Evolutionary conservation across 1,140 invertebrate species (phyloP).

Genomic region (Luehdorfia chinensis): DNA sequence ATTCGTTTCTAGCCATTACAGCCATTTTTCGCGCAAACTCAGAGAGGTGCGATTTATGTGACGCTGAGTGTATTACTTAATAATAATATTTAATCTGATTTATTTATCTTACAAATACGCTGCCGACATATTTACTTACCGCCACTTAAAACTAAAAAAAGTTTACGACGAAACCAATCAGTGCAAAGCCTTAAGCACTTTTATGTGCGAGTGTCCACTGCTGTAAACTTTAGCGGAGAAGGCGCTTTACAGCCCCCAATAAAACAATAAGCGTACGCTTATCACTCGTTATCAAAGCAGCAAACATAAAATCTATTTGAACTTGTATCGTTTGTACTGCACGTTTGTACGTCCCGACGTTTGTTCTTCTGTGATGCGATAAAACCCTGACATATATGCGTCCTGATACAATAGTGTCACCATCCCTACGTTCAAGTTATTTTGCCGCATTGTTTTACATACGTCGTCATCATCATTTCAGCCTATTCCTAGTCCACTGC

Average conservation of each 20-base stretch:
- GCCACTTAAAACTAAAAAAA: slow-evolving; percentile 2
- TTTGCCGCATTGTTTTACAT: no score
- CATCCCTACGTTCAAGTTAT: not conserved
- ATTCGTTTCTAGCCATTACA: no score
- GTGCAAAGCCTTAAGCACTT: slow-evolving; percentile 24
- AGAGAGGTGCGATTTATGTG: no score
- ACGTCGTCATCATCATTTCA: no score
- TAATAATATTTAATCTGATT: no score
- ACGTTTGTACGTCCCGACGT: slow-evolving; percentile 63
- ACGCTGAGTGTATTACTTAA: no score
- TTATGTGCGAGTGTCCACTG: slow-evolving; percentile 37
- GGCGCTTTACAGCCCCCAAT: slow-evolving; percentile 64
- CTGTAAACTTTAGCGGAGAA: slow-evolving; percentile 39
- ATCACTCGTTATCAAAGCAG: slow-evolving; percentile 67
- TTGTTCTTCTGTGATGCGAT: slow-evolving; percentile 54
- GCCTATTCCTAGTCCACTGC: no score
- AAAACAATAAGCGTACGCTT: slow-evolving; percentile 70
- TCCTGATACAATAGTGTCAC: slow-evolving; percentile 12
- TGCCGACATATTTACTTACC: not conserved
- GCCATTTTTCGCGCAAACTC: no score
- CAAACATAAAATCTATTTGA: slow-evolving; percentile 72
- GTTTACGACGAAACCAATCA: slow-evolving; percentile 12
- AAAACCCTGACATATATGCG: slow-evolving; percentile 21
- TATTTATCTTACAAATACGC: no score
- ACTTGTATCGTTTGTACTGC: slow-evolving; percentile 50